Percentiles rank a stretch among this genome's conserved stretches.
Conservation (phyloP, 2,888 invertebrate species). For the Lagria hirta region DNA sequence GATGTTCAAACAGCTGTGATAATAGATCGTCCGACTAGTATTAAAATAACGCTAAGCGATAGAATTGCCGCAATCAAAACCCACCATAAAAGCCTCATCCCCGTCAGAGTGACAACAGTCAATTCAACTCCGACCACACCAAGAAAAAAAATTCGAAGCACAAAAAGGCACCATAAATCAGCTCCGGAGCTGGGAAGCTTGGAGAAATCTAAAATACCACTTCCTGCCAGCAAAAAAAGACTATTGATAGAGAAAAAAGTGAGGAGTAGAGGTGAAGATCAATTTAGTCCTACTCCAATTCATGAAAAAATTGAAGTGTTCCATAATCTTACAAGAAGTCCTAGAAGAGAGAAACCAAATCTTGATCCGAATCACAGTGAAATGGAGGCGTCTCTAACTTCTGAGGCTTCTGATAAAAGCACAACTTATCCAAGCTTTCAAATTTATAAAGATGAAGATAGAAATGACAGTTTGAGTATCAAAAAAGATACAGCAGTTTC, state of each 20-base stretch:
- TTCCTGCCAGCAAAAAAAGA: slow-evolving; percentile 21
- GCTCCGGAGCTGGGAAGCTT: slow-evolving; percentile 38
- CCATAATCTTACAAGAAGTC: slow-evolving; percentile 69
- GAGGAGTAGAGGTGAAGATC: slow-evolving; percentile 31
- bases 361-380: background rate
- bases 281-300: slow-evolving; percentile 49
- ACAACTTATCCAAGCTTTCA: slow-evolving; percentile 35
- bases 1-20: slow-evolving; percentile 22
- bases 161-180: slow-evolving; percentile 44
- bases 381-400: background rate
- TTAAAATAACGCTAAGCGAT: slow-evolving; percentile 42
- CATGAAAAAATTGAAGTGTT: slow-evolving; percentile 69
- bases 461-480: slow-evolving; percentile 5
- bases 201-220: slow-evolving; percentile 38
- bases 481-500: background rate
- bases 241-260: no score
- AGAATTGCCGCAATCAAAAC: slow-evolving; percentile 38
- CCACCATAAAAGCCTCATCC: slow-evolving; percentile 52
- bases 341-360: no score
- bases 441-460: slow-evolving; percentile 26
- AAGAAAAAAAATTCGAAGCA: slow-evolving; percentile 48
- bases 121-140: slow-evolving; percentile 49
- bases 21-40: slow-evolving; percentile 27
- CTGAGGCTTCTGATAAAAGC: slow-evolving; percentile 1
- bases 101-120: slow-evolving; percentile 51